Conservation (phyloP, 2,888 invertebrate species). For the Heliconius erato region DNA sequence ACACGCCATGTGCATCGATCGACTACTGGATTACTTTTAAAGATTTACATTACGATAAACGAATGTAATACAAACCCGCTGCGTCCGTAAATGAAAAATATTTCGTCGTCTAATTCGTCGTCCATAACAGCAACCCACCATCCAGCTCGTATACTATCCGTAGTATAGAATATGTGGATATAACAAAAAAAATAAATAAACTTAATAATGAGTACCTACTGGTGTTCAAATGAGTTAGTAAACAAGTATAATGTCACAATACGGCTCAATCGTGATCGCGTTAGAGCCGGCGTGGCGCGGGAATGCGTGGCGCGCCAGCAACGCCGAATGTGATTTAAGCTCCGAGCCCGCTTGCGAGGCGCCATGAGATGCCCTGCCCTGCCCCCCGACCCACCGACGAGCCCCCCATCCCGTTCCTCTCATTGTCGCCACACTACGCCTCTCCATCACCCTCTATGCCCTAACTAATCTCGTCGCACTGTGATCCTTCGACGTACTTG, state of each 20-base stretch:
- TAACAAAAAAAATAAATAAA: slow-evolving; percentile 10
- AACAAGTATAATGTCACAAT: slow-evolving; percentile 40
- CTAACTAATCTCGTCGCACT: slow-evolving; percentile 48
- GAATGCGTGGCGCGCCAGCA: slow-evolving; percentile 72
- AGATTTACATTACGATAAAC: slow-evolving; percentile 40
- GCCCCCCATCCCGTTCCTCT: slow-evolving; percentile 54
- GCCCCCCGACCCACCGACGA: slow-evolving; percentile 58
- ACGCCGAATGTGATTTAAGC: slow-evolving; percentile 78
- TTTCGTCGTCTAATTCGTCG: slow-evolving; percentile 72
- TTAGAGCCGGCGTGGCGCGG: slow-evolving; percentile 54
- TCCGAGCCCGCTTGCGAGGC: slow-evolving; percentile 59
- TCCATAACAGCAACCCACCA: slow-evolving; percentile 76
- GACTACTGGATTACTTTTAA: slow-evolving; percentile 38
- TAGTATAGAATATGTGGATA: slow-evolving; percentile 8
- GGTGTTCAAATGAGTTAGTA: slow-evolving; percentile 39
- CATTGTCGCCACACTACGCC: slow-evolving; percentile 44
- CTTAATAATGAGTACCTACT: slow-evolving; percentile 29
- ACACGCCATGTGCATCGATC: slow-evolving; percentile 35
- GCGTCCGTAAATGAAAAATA: slow-evolving; percentile 75
- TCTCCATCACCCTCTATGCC: slow-evolving; percentile 33
- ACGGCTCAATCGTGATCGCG: slow-evolving; percentile 55
- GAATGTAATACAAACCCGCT: slow-evolving; percentile 75
- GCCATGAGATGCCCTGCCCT: slow-evolving; percentile 62
- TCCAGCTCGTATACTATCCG: slow-evolving; percentile 57
- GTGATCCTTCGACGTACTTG: slow-evolving; percentile 45